phyloP scores from a whole-genome alignment of 64 coral and sea anemone species.

The Montipora capricornis region DNA sequence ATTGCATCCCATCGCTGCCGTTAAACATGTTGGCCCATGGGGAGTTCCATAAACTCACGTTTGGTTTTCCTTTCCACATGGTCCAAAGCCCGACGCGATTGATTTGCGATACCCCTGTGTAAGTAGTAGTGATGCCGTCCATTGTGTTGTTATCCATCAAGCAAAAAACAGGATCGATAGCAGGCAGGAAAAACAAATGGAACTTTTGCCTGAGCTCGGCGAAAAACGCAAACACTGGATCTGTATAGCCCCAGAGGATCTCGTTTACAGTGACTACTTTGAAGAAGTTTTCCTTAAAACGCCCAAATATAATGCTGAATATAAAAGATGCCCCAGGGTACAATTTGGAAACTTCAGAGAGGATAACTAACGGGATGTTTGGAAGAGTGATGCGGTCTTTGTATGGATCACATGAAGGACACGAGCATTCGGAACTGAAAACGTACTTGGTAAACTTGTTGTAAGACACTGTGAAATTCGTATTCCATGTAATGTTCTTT shows the following conservation, averaged over 20 bases:
- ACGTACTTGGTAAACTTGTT: constrained; percentile 73
- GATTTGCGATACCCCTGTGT: constrained; percentile 75
- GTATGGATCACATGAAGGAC: constrained; percentile 46
- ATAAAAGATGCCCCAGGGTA: constrained; percentile 55
- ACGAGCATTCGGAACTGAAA: constrained; percentile 53
- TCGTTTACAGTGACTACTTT: constrained; percentile 63
- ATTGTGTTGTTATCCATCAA: constrained; percentile 77
- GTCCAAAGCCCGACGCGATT: constrained; percentile 29
- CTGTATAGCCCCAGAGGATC: constrained; percentile 78
- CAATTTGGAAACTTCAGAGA: constrained; percentile 63
- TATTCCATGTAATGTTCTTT: constrained; percentile 74
- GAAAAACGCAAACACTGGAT: constrained; percentile 69
- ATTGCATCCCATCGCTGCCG: constrained; percentile 88
- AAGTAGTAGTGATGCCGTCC: constrained; percentile 35
- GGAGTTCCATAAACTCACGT: constrained; percentile 75
- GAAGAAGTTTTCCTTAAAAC: constrained; percentile 73
- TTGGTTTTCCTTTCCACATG: constrained; percentile 59
- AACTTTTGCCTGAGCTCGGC: constrained; percentile 62
- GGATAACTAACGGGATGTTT: constrained; percentile 70
- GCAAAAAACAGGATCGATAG: constrained; percentile 62
- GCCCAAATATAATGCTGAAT: constrained; percentile 54
- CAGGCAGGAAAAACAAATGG: constrained; percentile 62
- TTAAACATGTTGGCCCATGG: constrained; percentile 88
- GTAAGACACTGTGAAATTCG: constrained; percentile 61
- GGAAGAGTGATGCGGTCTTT: constrained; percentile 50